These are phyloP conservation scores for Anthophora plumipes DNA, from an alignment of 2,888 invertebrate genomes.

Conservation along the genomic window DNA sequence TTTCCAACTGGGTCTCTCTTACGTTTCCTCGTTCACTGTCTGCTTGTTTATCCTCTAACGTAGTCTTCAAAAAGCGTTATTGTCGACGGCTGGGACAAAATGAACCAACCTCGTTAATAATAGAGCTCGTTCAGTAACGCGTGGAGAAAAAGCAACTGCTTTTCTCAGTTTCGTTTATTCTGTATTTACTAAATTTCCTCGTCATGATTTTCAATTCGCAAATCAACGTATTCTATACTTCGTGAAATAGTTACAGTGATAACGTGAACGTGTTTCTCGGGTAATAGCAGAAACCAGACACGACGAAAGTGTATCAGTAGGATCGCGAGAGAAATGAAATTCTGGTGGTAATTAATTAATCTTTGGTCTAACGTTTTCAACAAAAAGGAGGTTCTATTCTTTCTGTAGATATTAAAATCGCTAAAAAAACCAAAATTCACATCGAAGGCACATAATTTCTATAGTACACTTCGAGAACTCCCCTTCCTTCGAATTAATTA, in stretches of 20 bases:
- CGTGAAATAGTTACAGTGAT: background rate
- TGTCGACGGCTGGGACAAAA: conserved; percentile 28
- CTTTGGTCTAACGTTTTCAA: no score
- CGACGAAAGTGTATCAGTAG: background rate
- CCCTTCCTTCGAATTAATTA: no score
- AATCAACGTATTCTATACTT: background rate
- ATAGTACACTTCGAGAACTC: no score
- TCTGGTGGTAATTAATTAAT: no score
- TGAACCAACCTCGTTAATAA: conserved; percentile 35
- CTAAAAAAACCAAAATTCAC: no score
- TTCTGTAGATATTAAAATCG: no score
- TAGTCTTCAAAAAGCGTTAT: conserved; percentile 29
- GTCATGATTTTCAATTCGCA: no score
- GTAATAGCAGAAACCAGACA: no score
- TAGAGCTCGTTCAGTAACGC: conserved; percentile 3
- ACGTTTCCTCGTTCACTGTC: conserved; percentile 13
- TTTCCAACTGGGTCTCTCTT: conserved; percentile 8
- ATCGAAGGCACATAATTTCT: no score
- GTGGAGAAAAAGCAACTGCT: background rate
- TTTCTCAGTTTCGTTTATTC: conserved; percentile 1
- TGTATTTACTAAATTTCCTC: background rate
- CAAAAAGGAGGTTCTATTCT: no score
- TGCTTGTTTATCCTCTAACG: conserved; percentile 40
- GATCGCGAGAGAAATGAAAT: conserved; percentile 1
- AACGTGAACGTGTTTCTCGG: background rate